Percentiles rank a stretch among this genome's conserved stretches.
Evolutionary conservation across 2,888 invertebrate species (phyloP).

Genomic region (Nasonovia ribisnigri): DNA sequence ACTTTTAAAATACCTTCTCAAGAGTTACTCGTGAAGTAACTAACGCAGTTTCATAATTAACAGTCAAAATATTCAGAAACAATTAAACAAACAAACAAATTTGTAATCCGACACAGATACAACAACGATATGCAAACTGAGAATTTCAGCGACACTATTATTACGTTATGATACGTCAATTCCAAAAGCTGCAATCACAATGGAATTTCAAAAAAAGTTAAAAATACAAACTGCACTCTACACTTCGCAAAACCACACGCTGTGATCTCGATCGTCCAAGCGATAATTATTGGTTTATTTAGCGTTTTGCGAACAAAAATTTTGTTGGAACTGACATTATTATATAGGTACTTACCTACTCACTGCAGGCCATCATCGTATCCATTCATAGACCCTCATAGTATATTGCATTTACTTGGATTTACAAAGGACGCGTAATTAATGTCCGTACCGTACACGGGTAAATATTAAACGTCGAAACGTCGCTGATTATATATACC

Average conservation of each 20-base stretch:
- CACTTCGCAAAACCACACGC: not conserved
- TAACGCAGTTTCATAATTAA: not conserved
- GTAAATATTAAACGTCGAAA: conserved; percentile 30
- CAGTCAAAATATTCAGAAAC: not conserved
- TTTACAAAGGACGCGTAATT: conserved; percentile 11
- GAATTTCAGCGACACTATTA: not conserved
- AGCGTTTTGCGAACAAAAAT: not conserved
- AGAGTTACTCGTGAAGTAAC: not conserved
- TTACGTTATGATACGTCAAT: not conserved
- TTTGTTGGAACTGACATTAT: not conserved
- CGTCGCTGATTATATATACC: not conserved
- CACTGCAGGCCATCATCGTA: not conserved
- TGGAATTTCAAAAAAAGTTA: not conserved
- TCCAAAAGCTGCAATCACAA: not conserved
- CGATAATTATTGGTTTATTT: not conserved
- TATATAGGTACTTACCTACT: not conserved
- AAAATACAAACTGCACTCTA: not conserved
- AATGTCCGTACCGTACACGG: not conserved
- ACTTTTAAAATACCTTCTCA: not conserved
- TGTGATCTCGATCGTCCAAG: not conserved
- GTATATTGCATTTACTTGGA: not conserved
- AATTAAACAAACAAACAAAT: not conserved
- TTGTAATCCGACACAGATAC: not conserved
- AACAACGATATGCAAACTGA: not conserved
- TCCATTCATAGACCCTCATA: not conserved